Conservation (phyloP, 2,888 invertebrate species). For the Volucella zonaria region DNA sequence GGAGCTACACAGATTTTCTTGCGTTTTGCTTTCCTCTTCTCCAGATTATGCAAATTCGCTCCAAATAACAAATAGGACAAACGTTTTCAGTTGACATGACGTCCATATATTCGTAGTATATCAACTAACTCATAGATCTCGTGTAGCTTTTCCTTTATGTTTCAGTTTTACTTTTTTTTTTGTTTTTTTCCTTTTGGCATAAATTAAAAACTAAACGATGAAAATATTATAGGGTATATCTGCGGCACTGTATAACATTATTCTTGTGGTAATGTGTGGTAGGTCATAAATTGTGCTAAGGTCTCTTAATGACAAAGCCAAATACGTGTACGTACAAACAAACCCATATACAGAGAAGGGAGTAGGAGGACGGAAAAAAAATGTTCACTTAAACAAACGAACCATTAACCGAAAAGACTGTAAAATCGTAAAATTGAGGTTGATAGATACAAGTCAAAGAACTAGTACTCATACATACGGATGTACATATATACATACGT, state of each 20-base stretch:
- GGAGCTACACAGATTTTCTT: constrained; percentile 33
- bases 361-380: constrained; percentile 6
- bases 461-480: too few relatives aligned
- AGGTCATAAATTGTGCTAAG: constrained; percentile 71
- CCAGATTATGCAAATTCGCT: constrained; percentile 80
- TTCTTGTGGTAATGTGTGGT: constrained; percentile 63
- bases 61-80: constrained; percentile 82
- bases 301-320: constrained; percentile 62
- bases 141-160: constrained; percentile 8
- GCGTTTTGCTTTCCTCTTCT: constrained; percentile 77
- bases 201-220: constrained; percentile 37
- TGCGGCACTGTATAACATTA: constrained; percentile 39
- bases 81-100: constrained; percentile 75
- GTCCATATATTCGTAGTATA: neutral
- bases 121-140: constrained; percentile 3
- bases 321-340: constrained; percentile 35
- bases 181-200: constrained; percentile 7
- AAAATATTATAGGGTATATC: constrained; percentile 17
- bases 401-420: constrained; percentile 9
- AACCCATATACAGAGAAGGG: neutral
- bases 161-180: too few relatives aligned
- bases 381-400: constrained; percentile 14
- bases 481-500: too few relatives aligned
- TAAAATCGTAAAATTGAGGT: constrained; percentile 58
- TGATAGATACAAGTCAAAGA: constrained; percentile 20